Evolutionary conservation across 2,113 vertebrate species (phyloP).

Genomic region (Spermophilus dauricus): DNA sequence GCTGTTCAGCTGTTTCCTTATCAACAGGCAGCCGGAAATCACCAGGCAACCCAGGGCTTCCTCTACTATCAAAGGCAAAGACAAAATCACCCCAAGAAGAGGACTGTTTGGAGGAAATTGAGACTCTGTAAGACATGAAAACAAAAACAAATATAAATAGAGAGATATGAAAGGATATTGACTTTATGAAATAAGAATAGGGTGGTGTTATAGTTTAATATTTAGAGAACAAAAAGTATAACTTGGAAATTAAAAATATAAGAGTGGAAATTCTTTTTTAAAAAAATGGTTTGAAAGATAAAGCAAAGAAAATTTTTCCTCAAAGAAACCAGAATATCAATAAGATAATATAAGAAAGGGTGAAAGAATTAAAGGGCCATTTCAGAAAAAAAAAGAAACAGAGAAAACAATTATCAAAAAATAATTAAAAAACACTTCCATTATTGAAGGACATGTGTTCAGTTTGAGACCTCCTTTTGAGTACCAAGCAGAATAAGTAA

Average conservation of each 20-base stretch:
- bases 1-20: background rate
- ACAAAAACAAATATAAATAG: background rate
- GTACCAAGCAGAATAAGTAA: background rate
- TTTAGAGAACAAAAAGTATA: background rate
- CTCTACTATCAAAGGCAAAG: background rate
- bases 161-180: background rate
- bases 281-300: background rate
- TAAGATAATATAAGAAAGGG: background rate
- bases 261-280: background rate
- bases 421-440: background rate
- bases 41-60: background rate
- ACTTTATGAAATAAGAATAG: slow-evolving; percentile 4
- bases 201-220: background rate
- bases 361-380: background rate
- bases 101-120: background rate
- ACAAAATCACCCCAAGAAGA: background rate
- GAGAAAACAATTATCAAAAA: background rate
- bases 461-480: background rate
- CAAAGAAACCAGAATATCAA: background rate
- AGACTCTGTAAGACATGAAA: background rate
- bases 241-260: background rate
- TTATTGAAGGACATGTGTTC: background rate
- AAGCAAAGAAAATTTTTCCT: background rate
- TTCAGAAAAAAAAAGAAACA: background rate
- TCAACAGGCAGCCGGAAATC: background rate